These are phyloP conservation scores for Tiliqua scincoides DNA, from an alignment of 2,113 vertebrate genomes.

Conservation along the genomic window DNA sequence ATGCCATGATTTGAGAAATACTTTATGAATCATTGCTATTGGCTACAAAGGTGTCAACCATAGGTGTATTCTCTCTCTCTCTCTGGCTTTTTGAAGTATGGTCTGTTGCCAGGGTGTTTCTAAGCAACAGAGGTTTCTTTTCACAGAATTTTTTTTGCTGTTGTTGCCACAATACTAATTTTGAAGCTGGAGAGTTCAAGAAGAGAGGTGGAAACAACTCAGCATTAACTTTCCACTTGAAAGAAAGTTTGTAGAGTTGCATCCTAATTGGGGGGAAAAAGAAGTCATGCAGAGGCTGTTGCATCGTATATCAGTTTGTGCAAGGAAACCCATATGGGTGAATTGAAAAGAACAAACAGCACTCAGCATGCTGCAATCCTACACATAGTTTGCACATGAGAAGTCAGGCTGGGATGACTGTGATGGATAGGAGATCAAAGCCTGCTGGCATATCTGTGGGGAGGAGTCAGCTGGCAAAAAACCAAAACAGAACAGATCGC, in stretches of 20 bases:
- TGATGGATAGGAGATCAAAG: no score
- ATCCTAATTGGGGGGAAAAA: neutral
- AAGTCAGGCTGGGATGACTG: neutral
- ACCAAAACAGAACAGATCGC: no score
- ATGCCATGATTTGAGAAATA: neutral
- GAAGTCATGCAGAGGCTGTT: neutral
- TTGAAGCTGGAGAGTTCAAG: neutral
- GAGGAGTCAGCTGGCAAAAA: no score
- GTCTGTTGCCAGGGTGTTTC: conserved; percentile 33
- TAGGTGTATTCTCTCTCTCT: neutral
- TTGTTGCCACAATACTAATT: neutral
- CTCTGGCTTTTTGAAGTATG: neutral
- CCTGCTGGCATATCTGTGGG: no score
- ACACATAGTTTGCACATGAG: neutral
- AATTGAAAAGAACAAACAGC: neutral
- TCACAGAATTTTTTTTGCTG: neutral
- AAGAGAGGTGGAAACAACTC: conserved; percentile 1
- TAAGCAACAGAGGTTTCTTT: conserved; percentile 33
- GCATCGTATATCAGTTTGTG: neutral
- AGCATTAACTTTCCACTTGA: neutral
- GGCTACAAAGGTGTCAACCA: neutral
- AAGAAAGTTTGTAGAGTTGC: neutral
- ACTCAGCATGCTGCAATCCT: neutral
- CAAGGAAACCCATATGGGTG: neutral
- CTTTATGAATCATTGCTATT: neutral